Conservation (phyloP, 2,888 invertebrate genomes). For the Sepiola atlantica region DNA sequence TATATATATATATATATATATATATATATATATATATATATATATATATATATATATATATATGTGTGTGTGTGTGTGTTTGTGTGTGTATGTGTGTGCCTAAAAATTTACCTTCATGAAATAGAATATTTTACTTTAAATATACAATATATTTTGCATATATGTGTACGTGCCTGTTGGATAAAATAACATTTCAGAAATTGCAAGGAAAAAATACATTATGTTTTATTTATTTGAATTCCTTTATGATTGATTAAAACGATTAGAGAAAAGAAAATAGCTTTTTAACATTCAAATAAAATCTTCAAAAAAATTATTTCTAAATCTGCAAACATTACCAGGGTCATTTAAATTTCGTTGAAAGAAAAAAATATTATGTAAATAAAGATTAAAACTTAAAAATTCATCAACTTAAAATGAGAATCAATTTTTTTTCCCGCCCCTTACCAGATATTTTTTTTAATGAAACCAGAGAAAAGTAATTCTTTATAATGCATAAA, state of each 20-base stretch:
- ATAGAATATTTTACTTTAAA: neutral
- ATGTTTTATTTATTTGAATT: conserved; percentile 10
- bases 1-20: too few relatives aligned
- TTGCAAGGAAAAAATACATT: neutral
- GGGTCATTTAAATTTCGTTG: neutral
- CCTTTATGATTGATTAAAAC: conserved; percentile 3
- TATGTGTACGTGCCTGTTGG: neutral
- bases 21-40: neutral
- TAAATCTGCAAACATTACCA: neutral
- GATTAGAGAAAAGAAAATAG: neutral
- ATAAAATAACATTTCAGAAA: neutral
- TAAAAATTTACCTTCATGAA: neutral
- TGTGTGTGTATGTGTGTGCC: neutral
- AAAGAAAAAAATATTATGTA: neutral
- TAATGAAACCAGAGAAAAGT: neutral
- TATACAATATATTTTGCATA: neutral
- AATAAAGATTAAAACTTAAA: neutral
- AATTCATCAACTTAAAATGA: neutral
- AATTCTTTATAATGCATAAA: neutral
- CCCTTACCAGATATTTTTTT: neutral
- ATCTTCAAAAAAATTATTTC: neutral
- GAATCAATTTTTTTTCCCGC: neutral
- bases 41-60: neutral
- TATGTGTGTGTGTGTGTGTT: neutral
- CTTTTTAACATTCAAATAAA: neutral